Base-by-base conservation (phyloP, 2,888 invertebrate genomes). In the Galeopsomyia nigrocyanea region DNA sequence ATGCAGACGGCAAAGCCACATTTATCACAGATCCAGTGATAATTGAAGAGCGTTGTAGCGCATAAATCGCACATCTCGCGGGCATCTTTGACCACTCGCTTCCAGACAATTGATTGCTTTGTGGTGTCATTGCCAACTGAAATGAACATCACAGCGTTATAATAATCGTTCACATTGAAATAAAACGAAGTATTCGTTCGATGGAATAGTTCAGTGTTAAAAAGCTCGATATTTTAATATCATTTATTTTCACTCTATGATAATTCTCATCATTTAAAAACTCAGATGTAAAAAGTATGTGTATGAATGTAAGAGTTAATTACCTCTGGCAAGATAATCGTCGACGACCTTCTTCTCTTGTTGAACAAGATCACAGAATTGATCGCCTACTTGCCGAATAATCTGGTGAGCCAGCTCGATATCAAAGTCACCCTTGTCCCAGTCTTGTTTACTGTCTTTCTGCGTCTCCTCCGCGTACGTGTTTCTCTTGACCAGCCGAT, bases 1-100 rank as follows among this genome's bases (percentile, higher is more conserved):
- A 98, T 91, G 88, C 99, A 99, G 51, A 97, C 97, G 75, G 97
- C 96, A 87, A 98, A 98, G 67, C 97, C 97, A 86, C 98, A 98
- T 86, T 96, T 96, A 72, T 94, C 93, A 86, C 98, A 99, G 2
- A 97, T 96, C 97, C 97, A 98, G 87, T 99, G 98, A 87, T 95
- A 96, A 87, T 99, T 99, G 88, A 99, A 99, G 14, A 99, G 88
- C 0, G 98, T 98, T 0, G 98, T 98, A 86, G 97, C 96, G 84
- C 99, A 99, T 1, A 97, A 96, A 87, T 99, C 99, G 86, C 99
- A 99, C 91, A 98, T 96, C 88, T 99, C 98, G 47, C 98, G 89
- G 31, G 97, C 97, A 22, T 97, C 97, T 83, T 95, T 95, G 46
- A 98, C 97, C 3, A 97, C 95, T 78, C 97, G 91, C 85, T 98